Base-by-base conservation (phyloP, 2,797 vertebrate genomes). In the Uromys caudimaculatus region DNA sequence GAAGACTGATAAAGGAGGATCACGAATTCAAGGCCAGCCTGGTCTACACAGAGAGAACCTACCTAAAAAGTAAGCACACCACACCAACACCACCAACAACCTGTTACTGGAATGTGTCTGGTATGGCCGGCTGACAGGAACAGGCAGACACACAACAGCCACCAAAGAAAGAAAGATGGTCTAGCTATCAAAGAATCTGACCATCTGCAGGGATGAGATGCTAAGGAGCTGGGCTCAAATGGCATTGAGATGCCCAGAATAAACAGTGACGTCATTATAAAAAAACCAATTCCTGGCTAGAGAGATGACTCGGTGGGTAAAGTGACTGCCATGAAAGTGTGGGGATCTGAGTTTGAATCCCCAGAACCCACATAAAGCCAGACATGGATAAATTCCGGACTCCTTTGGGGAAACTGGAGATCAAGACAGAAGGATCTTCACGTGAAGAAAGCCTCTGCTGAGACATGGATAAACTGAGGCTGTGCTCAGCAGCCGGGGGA, bases 71-170 rank as follows among this genome's bases (percentile, higher is more conserved):
- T 24, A 78, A 38, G n/a, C 44, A 90, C 17, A 17, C 14, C 84
- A 71, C 17, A 50, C 52, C 64, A 47, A 24, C 11, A 84, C 1
- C 29, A 27, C 11, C 3, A 38, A 38, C 12, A 19, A 35, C 41
- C 23, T 21, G 24, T 38, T n/a, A 71, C 35, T 7, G 16, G 21
- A 62, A 73, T 0, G 62, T 35, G 52, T 38, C 47, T 0, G 1
- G 27, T 17, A 4, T 0, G 3, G 27, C 54, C n/a, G 0, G 60
- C 67, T 47, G n/a, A 27, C 0, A 56, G 62, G 75, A 19, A 67
- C n/a, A 50, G 38, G 76, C 41, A 58, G 38, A 10, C 38, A 19
- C 5, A 11, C 35, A 7, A 35, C 38, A 23, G 2, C 17, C 35
- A 6, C 0, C n/a, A n/a, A n/a, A n/a, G n/a, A n/a, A n/a, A n/a